Conservation (phyloP, 2,888 invertebrate species). For the Priocnemis perturbator region DNA sequence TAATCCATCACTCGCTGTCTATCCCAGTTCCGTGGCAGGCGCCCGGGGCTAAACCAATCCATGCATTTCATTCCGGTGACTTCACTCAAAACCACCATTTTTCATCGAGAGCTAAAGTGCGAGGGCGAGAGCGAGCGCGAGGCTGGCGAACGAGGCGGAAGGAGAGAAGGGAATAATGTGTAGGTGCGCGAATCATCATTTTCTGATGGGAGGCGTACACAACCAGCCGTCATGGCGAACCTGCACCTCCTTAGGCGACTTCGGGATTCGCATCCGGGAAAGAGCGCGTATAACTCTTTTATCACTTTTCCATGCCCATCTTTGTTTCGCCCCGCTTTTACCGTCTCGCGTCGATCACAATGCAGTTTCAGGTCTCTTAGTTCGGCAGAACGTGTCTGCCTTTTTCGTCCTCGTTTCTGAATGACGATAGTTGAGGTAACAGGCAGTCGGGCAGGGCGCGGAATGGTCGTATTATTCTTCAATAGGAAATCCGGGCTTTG, state of each 20-base stretch:
- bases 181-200: constrained; percentile 65
- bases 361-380: too few species aligned
- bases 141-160: not conserved
- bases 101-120: constrained; percentile 56
- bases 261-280: constrained; percentile 22
- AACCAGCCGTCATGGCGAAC: constrained; percentile 33
- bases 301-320: not conserved
- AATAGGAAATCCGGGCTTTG: too few species aligned
- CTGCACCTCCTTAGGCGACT: constrained; percentile 37
- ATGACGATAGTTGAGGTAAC: too few species aligned
- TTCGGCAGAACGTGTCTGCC: too few species aligned
- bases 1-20: constrained; percentile 74
- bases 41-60: constrained; percentile 73
- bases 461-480: too few species aligned
- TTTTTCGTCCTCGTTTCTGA: too few species aligned
- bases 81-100: constrained; percentile 70
- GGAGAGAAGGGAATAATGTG: too few species aligned
- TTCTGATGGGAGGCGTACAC: constrained; percentile 59
- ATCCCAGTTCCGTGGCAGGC: constrained; percentile 65
- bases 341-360: not conserved
- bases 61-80: constrained; percentile 73
- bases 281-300: not conserved
- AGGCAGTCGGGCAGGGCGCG: too few species aligned
- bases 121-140: not conserved
- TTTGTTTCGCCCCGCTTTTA: not conserved